Evolutionary conservation across 2,888 invertebrate genomes (phyloP).

Genomic region (Aphidoletes aphidimyza): DNA sequence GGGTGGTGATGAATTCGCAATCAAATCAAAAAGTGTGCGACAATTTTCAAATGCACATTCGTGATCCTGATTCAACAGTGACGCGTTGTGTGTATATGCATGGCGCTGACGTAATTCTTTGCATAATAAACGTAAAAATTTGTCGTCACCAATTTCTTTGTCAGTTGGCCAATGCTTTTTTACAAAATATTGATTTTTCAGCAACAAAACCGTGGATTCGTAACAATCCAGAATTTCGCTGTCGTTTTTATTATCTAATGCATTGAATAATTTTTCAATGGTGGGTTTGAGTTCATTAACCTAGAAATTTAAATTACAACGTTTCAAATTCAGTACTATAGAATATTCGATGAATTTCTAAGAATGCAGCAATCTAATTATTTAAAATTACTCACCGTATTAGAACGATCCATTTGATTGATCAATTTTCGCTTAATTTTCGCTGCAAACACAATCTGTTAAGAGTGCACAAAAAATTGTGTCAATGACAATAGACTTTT

Average conservation of each 20-base stretch:
- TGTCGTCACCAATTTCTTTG: constrained; percentile 18
- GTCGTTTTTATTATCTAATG: neutral
- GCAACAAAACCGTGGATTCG: neutral
- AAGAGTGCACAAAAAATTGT: constrained; percentile 1
- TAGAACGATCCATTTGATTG: neutral
- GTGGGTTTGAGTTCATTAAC: neutral
- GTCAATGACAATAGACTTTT: neutral
- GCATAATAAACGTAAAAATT: constrained; percentile 16
- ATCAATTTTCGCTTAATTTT: neutral
- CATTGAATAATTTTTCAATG: neutral
- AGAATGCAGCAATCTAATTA: constrained; percentile 3
- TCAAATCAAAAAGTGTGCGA: no score
- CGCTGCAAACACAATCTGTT: neutral
- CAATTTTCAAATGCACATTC: neutral
- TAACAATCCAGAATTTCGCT: neutral
- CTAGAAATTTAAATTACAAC: neutral
- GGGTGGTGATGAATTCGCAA: neutral
- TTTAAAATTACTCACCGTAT: neutral
- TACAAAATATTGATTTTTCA: neutral
- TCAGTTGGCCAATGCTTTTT: neutral
- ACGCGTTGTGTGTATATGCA: neutral
- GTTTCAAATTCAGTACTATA: neutral
- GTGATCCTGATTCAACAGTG: neutral
- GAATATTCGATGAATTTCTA: constrained; percentile 1
- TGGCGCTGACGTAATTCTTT: neutral